Evolutionary conservation across 2,888 invertebrate species (phyloP).

Genomic region (Cheilosia grossa): DNA sequence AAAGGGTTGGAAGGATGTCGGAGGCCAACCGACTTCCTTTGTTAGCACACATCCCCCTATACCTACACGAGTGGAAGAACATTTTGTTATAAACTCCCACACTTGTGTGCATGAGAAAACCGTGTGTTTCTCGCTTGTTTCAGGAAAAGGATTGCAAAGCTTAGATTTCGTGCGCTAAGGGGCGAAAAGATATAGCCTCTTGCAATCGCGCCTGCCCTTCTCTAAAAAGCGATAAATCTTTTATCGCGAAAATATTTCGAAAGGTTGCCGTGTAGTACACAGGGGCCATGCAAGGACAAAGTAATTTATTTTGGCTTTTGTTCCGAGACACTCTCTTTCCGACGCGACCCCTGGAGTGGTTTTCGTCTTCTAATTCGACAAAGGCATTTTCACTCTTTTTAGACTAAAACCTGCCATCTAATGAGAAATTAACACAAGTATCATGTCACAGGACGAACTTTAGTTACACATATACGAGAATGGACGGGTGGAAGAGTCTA

Average conservation of each 20-base stretch:
- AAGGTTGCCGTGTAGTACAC: conserved; percentile 35
- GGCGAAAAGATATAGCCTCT: conserved; percentile 54
- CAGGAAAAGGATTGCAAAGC: conserved; percentile 57
- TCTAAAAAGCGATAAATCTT: conserved; percentile 62
- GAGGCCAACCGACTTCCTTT: conserved; percentile 62
- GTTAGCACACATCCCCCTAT: conserved; percentile 41
- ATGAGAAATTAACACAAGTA: conserved; percentile 76
- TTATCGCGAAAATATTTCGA: conserved; percentile 68
- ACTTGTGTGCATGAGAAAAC: conserved; percentile 36
- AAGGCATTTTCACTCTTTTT: conserved; percentile 34
- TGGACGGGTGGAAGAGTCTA: conserved; percentile 27
- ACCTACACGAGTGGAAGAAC: conserved; percentile 26
- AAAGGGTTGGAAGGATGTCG: conserved; percentile 62
- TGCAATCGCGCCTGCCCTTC: conserved; percentile 5
- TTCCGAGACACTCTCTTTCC: conserved; percentile 6
- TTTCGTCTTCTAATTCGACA: conserved; percentile 11
- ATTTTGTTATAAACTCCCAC: conserved; percentile 67
- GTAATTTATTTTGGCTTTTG: conserved; percentile 52
- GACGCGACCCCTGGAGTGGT: neutral
- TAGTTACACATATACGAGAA: conserved; percentile 22
- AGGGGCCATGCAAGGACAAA: conserved; percentile 38
- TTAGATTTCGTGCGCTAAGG: conserved; percentile 59
- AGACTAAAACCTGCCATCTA: conserved; percentile 59
- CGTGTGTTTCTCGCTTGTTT: conserved; percentile 65
- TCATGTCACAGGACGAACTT: conserved; percentile 61